These are phyloP conservation scores for Forficula auricularia DNA, from an alignment of 1,140 invertebrate genomes.

Conservation along the genomic window DNA sequence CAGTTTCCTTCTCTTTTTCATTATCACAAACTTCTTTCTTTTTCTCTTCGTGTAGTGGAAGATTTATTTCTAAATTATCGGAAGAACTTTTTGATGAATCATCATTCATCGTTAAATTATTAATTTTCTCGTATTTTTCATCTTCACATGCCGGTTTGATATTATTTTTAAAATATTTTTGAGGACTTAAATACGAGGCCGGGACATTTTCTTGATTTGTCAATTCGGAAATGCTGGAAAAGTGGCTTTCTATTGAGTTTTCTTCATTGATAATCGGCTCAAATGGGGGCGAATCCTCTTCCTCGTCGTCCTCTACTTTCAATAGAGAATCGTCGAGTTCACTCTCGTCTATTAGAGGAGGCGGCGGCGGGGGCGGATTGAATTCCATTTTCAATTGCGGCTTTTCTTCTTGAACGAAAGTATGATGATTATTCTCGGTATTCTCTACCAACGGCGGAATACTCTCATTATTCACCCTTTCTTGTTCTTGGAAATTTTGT, in stretches of 20 bases:
- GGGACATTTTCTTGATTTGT: conserved; percentile 28
- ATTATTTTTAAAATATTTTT: not conserved
- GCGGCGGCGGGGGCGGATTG: no score
- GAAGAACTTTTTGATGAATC: no score
- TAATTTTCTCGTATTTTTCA: no score
- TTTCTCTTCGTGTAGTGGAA: no score
- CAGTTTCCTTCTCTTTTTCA: no score
- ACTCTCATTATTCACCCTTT: conserved; percentile 13
- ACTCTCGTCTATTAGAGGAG: not conserved
- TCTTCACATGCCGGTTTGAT: no score
- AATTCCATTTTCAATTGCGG: conserved; percentile 23
- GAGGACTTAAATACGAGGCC: not conserved
- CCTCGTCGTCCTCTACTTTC: conserved; percentile 18
- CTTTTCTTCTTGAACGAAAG: conserved; percentile 22
- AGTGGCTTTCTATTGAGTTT: conserved; percentile 33
- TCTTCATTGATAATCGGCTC: conserved; percentile 37
- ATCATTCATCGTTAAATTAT: no score
- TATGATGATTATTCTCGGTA: conserved; percentile 7
- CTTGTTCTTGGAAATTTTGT: no score
- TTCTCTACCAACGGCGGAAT: conserved; percentile 11
- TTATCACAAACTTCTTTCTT: no score
- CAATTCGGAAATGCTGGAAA: conserved; percentile 39
- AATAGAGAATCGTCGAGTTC: not conserved
- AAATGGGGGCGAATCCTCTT: conserved; percentile 39
- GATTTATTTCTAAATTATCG: no score